Conservation (phyloP, 2,113 vertebrate genomes). For the Micronycteris hirsuta region DNA sequence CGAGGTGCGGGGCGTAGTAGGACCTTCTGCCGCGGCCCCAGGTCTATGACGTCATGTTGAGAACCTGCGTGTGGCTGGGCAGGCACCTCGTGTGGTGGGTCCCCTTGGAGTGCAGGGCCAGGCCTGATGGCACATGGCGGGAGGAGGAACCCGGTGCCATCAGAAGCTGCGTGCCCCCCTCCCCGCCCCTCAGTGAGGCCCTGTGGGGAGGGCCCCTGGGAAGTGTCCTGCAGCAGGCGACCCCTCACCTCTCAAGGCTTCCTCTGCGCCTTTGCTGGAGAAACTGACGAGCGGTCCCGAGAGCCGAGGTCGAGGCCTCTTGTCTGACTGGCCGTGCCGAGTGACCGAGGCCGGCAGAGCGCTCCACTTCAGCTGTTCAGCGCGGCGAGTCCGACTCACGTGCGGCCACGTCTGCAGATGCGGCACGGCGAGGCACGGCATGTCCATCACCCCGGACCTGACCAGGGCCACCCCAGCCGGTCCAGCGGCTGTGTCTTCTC, state of each 20-base stretch:
- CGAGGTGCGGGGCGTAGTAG: rapidly evolving
- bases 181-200: neutral
- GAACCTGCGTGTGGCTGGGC: neutral
- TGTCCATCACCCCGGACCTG: rapidly evolving
- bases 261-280: too few relatives aligned
- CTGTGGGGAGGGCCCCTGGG: rapidly evolving
- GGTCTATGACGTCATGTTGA: rapidly evolving
- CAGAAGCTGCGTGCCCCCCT: rapidly evolving
- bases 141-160: neutral
- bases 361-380: too few relatives aligned
- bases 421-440: rapidly evolving
- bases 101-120: rapidly evolving
- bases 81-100: neutral
- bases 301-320: neutral
- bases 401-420: neutral
- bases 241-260: rapidly evolving
- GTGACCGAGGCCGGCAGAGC: too few relatives aligned
- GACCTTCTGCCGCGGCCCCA: rapidly evolving
- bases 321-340: too few relatives aligned
- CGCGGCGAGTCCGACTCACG: rapidly evolving
- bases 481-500: neutral
- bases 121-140: rapidly evolving
- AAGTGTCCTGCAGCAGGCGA: rapidly evolving
- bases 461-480: neutral
- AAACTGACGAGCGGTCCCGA: too few relatives aligned